These are phyloP conservation scores for Hypocryptadius cinnamomeus DNA, from an alignment of 2,113 vertebrate species.

Conservation along the genomic window DNA sequence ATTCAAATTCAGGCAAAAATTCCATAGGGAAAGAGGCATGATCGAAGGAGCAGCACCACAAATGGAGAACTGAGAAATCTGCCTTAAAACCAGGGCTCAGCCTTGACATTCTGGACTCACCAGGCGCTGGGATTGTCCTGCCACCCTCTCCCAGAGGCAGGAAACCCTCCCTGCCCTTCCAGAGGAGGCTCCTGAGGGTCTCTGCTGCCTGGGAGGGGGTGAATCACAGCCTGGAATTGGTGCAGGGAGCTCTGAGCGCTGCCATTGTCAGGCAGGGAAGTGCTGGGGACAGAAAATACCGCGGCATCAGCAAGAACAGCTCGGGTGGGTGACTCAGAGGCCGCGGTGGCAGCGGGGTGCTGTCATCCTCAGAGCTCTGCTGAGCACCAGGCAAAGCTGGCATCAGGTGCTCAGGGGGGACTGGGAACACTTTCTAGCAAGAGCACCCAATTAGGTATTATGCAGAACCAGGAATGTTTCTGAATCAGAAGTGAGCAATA, in stretches of 20 bases:
- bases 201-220: neutral
- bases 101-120: neutral
- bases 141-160: neutral
- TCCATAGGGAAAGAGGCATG: neutral
- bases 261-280: neutral
- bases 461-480: neutral
- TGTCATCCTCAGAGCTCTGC: neutral
- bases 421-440: fast-evolving
- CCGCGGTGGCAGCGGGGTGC: neutral
- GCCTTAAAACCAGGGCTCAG: neutral
- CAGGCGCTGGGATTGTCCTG: neutral
- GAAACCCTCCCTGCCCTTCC: neutral
- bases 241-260: neutral
- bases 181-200: neutral
- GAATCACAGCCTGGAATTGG: neutral
- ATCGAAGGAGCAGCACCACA: neutral
- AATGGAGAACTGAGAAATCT: neutral
- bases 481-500: neutral
- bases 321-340: neutral
- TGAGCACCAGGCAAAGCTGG: neutral
- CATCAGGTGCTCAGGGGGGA: neutral
- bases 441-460: neutral
- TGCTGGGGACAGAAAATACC: neutral
- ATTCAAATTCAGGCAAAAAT: neutral
- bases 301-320: neutral